phyloP scores from a whole-genome alignment of 2,797 vertebrate species.

The Spheniscus humboldti region DNA sequence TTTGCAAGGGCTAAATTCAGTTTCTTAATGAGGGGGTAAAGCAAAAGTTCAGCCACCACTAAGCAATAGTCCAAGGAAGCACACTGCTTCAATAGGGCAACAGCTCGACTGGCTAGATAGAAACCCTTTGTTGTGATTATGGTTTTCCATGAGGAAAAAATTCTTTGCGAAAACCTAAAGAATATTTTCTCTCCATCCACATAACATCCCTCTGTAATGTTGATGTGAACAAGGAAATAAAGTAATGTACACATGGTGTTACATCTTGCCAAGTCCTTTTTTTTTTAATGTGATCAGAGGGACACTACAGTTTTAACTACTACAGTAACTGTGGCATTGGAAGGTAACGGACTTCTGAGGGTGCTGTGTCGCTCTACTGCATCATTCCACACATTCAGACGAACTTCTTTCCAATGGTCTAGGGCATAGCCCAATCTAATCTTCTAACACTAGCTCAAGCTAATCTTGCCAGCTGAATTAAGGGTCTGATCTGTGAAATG shows the following conservation, averaged over 20 bases:
- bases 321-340: not conserved
- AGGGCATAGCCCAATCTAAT: not conserved
- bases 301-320: not conserved
- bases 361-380: not conserved
- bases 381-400: not conserved
- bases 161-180: not conserved
- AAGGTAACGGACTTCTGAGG: not conserved
- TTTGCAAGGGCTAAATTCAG: not conserved
- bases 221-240: not conserved
- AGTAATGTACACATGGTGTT: fast-evolving
- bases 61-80: not conserved
- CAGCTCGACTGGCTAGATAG: no score
- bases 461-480: not conserved
- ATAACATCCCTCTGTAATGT: not conserved
- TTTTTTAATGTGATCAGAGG: not conserved
- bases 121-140: not conserved
- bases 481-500: not conserved
- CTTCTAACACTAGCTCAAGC: not conserved
- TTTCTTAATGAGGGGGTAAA: not conserved
- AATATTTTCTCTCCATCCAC: not conserved
- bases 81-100: not conserved
- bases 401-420: not conserved
- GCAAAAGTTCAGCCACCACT: not conserved
- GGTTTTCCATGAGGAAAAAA: not conserved
- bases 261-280: not conserved